Conservation (phyloP, 2,113 vertebrate species). For the Cololabis saira region DNA sequence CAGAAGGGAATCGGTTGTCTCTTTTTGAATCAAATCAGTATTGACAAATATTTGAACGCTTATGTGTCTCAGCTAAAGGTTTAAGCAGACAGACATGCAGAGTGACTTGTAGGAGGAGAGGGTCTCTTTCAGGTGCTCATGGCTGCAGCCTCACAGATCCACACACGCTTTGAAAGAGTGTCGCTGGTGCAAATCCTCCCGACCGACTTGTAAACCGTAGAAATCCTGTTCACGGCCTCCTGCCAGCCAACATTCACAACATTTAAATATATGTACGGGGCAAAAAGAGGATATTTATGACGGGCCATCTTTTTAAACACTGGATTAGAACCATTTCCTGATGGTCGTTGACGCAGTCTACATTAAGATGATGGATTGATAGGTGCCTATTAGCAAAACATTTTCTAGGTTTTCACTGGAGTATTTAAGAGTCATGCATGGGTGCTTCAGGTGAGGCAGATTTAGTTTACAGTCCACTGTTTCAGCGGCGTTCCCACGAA, state of each 20-base stretch:
- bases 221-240: neutral
- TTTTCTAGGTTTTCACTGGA: slow-evolving; percentile 78
- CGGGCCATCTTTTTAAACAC: slow-evolving; percentile 77
- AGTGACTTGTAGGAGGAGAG: neutral
- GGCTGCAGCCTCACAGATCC: slow-evolving; percentile 46
- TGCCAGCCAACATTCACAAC: too few relatives aligned
- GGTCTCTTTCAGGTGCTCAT: slow-evolving; percentile 63
- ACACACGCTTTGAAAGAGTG: slow-evolving; percentile 28
- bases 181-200: slow-evolving; percentile 55
- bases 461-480: slow-evolving; percentile 41
- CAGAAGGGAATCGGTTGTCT: too few relatives aligned
- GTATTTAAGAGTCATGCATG: slow-evolving; percentile 65
- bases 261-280: too few relatives aligned
- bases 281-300: slow-evolving; percentile 63
- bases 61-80: too few relatives aligned
- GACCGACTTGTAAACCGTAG: too few relatives aligned
- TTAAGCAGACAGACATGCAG: too few relatives aligned
- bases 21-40: too few relatives aligned
- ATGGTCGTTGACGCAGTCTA: slow-evolving; percentile 71
- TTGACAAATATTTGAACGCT: too few relatives aligned
- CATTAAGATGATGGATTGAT: slow-evolving; percentile 67
- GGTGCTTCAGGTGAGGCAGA: slow-evolving; percentile 67
- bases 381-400: slow-evolving; percentile 34
- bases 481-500: neutral
- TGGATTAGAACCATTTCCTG: slow-evolving; percentile 73